A percentile compares a stretch with the other conserved stretches of the same genome.
These are phyloP conservation scores for Cephus nigrinus DNA, from an alignment of 2,888 invertebrate species.

Conservation along the genomic window DNA sequence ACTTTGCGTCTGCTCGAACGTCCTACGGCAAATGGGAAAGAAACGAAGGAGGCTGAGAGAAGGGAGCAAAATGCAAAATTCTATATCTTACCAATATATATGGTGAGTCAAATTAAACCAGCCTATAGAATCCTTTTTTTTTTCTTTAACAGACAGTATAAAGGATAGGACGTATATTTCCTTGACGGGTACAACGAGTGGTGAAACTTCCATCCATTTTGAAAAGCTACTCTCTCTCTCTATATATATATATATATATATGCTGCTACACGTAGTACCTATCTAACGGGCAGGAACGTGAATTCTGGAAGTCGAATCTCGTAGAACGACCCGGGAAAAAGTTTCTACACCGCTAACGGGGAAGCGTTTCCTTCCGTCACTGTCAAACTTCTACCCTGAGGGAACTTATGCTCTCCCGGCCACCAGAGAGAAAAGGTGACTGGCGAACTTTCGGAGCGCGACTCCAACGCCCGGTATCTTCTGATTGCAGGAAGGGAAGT, in stretches of 20 bases:
- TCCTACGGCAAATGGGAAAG: conserved; percentile 25
- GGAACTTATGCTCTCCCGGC: conserved; percentile 3
- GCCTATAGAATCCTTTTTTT: neutral
- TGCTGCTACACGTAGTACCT: neutral
- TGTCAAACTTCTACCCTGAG: conserved; percentile 31
- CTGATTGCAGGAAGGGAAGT: conserved; percentile 17
- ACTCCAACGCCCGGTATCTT: conserved; percentile 10
- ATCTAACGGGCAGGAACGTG: neutral
- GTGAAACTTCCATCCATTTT: neutral
- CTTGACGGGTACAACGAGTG: neutral
- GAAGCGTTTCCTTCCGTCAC: conserved; percentile 35
- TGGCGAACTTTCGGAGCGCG: conserved; percentile 22
- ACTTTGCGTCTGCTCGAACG: conserved; percentile 23
- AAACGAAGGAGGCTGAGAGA: conserved; percentile 10
- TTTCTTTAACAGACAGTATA: neutral
- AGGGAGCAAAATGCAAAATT: conserved; percentile 12
- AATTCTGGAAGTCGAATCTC: neutral
- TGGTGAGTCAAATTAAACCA: neutral
- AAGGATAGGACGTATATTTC: neutral
- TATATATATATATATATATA: neutral
- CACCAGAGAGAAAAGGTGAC: conserved; percentile 21
- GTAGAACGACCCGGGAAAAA: conserved; percentile 12
- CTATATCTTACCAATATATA: too few species aligned
- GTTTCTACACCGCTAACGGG: conserved; percentile 24
- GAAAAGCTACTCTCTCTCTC: neutral